These are phyloP conservation scores for Hydraecia micacea DNA, from an alignment of 2,888 invertebrate species.

Conservation along the genomic window DNA sequence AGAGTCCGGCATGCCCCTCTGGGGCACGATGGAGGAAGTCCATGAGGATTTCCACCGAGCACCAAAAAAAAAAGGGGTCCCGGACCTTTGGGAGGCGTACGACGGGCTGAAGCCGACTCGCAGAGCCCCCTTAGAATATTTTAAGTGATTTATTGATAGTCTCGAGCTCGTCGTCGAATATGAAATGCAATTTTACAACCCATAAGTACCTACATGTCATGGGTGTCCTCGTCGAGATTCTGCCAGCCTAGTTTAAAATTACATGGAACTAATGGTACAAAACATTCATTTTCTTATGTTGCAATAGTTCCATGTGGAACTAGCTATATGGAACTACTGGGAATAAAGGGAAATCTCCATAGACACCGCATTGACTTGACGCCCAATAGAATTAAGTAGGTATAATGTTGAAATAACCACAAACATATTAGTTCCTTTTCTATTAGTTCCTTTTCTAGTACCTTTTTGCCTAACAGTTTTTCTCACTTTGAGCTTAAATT, in stretches of 20 bases:
- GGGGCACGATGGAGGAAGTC: no score
- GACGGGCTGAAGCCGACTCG: neutral
- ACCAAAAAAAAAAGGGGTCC: no score
- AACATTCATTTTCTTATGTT: no score
- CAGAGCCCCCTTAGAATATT: neutral
- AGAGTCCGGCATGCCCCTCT: no score
- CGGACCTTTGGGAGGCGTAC: neutral
- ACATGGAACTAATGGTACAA: no score
- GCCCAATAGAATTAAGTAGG: slow-evolving; percentile 6
- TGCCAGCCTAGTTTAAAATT: no score
- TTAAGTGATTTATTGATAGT: neutral
- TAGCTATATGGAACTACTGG: no score
- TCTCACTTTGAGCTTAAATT: slow-evolving; percentile 62
- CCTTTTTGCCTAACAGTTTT: slow-evolving; percentile 16
- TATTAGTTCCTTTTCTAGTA: neutral
- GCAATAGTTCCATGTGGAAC: no score
- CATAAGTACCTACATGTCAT: neutral
- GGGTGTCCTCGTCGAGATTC: neutral
- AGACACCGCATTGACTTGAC: neutral
- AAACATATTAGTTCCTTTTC: neutral
- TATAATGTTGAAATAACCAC: neutral
- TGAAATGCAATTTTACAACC: neutral
- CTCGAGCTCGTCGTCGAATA: neutral
- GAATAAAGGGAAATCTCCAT: neutral
- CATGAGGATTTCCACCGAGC: no score